Conservation (phyloP, 1,140 invertebrate species). For the Stegodyphus mimosarum region DNA sequence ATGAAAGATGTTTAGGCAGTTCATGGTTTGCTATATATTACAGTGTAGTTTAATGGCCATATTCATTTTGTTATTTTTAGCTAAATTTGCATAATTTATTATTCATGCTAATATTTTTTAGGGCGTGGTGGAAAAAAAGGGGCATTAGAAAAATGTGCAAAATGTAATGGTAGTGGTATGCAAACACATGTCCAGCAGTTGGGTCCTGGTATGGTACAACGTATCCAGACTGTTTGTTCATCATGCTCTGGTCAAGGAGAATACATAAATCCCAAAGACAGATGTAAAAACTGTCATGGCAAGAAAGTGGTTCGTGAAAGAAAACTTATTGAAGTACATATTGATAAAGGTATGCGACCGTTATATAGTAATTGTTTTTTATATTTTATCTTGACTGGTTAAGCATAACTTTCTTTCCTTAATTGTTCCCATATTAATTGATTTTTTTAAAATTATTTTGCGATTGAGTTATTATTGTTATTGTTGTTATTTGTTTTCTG, state of each 20-base stretch:
- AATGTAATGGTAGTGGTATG: slow-evolving; percentile 91
- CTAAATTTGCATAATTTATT: not conserved
- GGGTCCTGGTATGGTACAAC: slow-evolving; percentile 95
- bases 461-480: no score
- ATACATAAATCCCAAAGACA: slow-evolving; percentile 78
- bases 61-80: not conserved
- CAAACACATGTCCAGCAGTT: slow-evolving; percentile 92
- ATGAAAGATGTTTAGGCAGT: no score
- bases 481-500: no score
- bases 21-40: no score
- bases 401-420: no score
- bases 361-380: no score
- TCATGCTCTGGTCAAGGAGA: slow-evolving; percentile 92
- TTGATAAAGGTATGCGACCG: slow-evolving; percentile 83
- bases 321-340: slow-evolving; percentile 96
- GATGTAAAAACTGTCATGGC: slow-evolving; percentile 92
- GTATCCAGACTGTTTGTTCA: slow-evolving; percentile 88
- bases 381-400: no score
- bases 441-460: no score
- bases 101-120: slow-evolving; percentile 62
- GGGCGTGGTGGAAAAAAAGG: slow-evolving; percentile 93
- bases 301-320: slow-evolving; percentile 90
- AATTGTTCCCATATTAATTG: no score
- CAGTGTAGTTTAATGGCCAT: not conserved
- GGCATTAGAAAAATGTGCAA: slow-evolving; percentile 83